A percentile compares a stretch with the other conserved stretches of the same genome.
Conservation (phyloP, 1,140 invertebrate species). For the Drosophila prosaltans region DNA sequence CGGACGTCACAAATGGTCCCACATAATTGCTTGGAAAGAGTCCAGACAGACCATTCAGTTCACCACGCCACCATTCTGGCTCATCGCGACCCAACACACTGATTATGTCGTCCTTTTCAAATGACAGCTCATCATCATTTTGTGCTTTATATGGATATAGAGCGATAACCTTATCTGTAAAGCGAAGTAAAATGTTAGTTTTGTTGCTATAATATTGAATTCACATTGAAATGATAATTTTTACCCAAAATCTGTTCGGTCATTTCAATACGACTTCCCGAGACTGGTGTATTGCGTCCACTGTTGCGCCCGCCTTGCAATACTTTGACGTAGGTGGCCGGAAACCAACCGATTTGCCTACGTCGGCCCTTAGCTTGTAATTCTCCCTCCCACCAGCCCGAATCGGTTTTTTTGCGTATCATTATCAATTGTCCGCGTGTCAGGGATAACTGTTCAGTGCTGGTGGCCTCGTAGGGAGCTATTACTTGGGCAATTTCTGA, state of each 20-base stretch:
- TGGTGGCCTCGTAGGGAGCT: conserved; percentile 94
- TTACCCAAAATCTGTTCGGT: conserved; percentile 84
- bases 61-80: conserved; percentile 97
- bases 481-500: conserved; percentile 95
- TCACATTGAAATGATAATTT: not conserved
- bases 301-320: conserved; percentile 87
- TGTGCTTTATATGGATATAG: conserved; percentile 96
- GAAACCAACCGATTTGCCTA: conserved; percentile 98
- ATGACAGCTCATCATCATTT: conserved; percentile 96
- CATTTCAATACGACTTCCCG: conserved; percentile 83
- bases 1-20: conserved; percentile 82
- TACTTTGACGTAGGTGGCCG: conserved; percentile 97
- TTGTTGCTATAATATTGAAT: not conserved
- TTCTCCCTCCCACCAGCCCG: conserved; percentile 99
- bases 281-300: conserved; percentile 89
- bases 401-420: conserved; percentile 97
- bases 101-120: conserved; percentile 97
- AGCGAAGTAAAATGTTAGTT: conserved; percentile 30
- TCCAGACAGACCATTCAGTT: conserved; percentile 93
- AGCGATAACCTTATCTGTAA: conserved; percentile 94
- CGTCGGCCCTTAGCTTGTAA: conserved; percentile 98
- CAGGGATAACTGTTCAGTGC: conserved; percentile 94
- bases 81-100: conserved; percentile 95
- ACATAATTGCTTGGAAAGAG: conserved; percentile 97
- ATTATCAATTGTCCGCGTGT: conserved; percentile 97